Evolutionary conservation across 1,140 invertebrate genomes (phyloP), one percentile per base, ranked within the genome.

Genomic region (Dreissena rostriformis): DNA sequence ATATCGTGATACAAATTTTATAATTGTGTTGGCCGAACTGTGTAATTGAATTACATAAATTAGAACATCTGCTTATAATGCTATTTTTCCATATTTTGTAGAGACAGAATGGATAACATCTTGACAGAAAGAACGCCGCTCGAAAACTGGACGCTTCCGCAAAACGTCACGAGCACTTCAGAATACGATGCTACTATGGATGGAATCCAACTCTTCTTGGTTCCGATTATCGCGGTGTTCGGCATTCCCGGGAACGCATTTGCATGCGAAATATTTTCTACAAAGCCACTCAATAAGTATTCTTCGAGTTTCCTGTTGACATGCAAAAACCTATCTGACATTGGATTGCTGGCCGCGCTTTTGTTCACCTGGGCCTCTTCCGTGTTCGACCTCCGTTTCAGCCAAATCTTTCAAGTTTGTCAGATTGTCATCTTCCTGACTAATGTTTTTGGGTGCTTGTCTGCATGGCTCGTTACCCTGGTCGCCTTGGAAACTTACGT

Each of bases 301-400:
- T 90, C 90, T 2, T 90, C 88, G 52, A 88, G 87, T 53, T 79
- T 88, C 22, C 89, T 89, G 76, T 74, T 90, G 66, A 87, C 87
- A 2, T 85, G 74, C 17, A 87, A 88, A 17, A 88, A 83, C 24
- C 11, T 87, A 28, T 85, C 85, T 0, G 88, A 89, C 78, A 82
- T 81, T 2, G 85, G 85, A 11, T 90, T 90, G 51, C 84, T 90
- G 26, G 14, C 75, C 0, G 65, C 84, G 15, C 74, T 90, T 8
- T 85, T 88, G 55, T 28, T 89, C 53, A 94, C 95, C 0, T 95
- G 95, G 95, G 77, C 95, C 4, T 74, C 72, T 15, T 94, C 94
- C 24, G 92, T 92, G 0, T 68, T 94, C 0, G 94, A 93, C 5
- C 93, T 94, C 85, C 86, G 92, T 7, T 26, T 92, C 1, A 88